Base-by-base conservation (phyloP, 2,797 vertebrate species). In the Peromyscus nudipes region DNA sequence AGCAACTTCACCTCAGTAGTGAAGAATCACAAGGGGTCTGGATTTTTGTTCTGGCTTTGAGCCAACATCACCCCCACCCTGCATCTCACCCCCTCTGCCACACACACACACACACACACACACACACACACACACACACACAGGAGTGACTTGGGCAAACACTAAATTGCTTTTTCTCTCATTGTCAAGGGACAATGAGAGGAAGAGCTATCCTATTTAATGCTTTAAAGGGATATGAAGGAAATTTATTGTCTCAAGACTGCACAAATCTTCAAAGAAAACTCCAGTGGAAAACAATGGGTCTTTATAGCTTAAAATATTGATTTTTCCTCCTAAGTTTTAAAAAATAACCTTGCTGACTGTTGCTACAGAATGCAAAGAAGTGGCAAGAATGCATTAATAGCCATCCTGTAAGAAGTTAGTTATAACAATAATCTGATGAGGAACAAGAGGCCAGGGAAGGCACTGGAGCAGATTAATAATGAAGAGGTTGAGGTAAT, bases 261-360 rank as follows among this genome's bases (percentile, higher is more conserved):
- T 95, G 34, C 75, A 75, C 79, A 96, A 96, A 86, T 89, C 90
- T 86, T 96, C 93, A 84, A 94, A 94, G 91, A 96, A 97, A 96
- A 93, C 16, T 46, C 89, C 34, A n/a, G 64, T 29, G 73, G 82
- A 91, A 97, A 97, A 96, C 81, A 97, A 96, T 95, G n/a, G 52
- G 76, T 85, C 90, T 94, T 97, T 91, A 95, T 79, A 62, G 93
- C 92, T 96, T 96, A 85, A 92, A 93, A 95, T 96, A 97, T 75
- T 87, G 82, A 96, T 86, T 89, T 49, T 40, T 55, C 1, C 3
- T 57, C 29, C 60, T 16, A 89, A 77, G 40, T 71, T 94, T 96
- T 94, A 96, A 96, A 96, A 95, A 96, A 96, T 77, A 88, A 40
- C 67, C 89, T 94, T 88, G 62, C 69, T 60, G 64, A 71, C 55